phyloP scores from a whole-genome alignment of 23 tunicate species.

The Corella eumyota region DNA sequence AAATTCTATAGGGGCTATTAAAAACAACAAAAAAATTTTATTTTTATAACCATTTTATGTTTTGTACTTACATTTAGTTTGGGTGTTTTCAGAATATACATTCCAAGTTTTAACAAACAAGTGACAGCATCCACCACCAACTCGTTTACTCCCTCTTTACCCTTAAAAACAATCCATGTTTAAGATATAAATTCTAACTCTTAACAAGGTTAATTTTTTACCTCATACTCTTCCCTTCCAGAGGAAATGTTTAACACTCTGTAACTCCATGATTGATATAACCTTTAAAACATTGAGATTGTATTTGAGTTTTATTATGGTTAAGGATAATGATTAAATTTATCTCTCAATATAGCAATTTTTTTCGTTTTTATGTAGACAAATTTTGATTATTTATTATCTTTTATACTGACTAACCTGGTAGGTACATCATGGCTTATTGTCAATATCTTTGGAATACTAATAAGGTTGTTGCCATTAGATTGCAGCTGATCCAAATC shows the following conservation, averaged over 20 bases:
- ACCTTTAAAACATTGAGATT: slow-evolving; percentile 9
- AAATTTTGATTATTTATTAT: not conserved
- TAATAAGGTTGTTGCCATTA: slow-evolving; percentile 12
- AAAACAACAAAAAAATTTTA: too few relatives aligned
- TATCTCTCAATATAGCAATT: not conserved
- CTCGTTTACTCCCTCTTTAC: slow-evolving; percentile 62
- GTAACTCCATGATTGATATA: slow-evolving; percentile 81
- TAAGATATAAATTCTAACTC: too few relatives aligned
- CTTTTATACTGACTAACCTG: slow-evolving; percentile 21
- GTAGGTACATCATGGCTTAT: slow-evolving; percentile 79
- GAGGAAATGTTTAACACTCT: slow-evolving; percentile 65
- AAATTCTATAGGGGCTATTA: too few relatives aligned
- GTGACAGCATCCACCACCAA: slow-evolving; percentile 68
- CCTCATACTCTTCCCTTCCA: slow-evolving; percentile 73
- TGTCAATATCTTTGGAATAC: slow-evolving; percentile 55
- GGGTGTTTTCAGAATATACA: slow-evolving; percentile 59
- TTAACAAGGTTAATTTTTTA: too few relatives aligned
- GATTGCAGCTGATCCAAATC: slow-evolving; percentile 24
- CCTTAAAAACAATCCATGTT: slow-evolving; percentile 12
- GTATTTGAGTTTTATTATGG: not conserved
- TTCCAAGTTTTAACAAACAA: slow-evolving; percentile 54
- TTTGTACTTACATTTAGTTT: slow-evolving; percentile 76
- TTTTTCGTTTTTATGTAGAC: not conserved
- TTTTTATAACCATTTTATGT: too few relatives aligned
- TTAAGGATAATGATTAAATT: not conserved